Conservation (phyloP, 2,113 vertebrate species). For the Motacilla alba region DNA sequence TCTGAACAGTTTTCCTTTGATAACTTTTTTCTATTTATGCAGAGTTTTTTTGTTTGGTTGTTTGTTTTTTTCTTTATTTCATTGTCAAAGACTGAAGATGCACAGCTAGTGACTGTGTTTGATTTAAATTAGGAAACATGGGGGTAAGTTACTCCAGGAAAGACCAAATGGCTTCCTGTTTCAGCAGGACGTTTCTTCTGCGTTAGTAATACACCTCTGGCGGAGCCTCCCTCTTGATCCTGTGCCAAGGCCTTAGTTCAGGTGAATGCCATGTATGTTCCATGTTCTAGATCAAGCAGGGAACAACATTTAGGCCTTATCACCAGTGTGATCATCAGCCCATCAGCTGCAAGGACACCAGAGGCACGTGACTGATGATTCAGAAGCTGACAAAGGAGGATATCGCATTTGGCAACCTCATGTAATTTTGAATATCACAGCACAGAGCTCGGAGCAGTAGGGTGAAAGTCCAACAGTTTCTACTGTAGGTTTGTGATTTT, state of each 20-base stretch:
- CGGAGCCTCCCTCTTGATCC: not conserved
- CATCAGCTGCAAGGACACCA: not conserved
- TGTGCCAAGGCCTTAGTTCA: not conserved
- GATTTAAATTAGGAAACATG: not conserved
- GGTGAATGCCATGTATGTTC: not conserved
- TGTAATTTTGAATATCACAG: not conserved
- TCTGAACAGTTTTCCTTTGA: not conserved
- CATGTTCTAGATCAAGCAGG: not conserved
- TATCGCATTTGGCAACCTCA: not conserved
- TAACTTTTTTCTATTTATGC: not conserved
- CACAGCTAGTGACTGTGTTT: not conserved
- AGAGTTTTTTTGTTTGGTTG: not conserved
- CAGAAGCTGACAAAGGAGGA: not conserved
- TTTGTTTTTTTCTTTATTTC: not conserved
- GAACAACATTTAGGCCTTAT: not conserved
- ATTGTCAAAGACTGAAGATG: not conserved
- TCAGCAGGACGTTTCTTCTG: not conserved
- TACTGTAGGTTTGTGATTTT: not conserved
- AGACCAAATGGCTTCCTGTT: not conserved
- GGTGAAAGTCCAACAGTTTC: not conserved
- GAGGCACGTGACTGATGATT: fast-evolving
- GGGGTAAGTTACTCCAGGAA: not conserved
- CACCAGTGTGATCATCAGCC: not conserved
- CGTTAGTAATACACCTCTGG: not conserved
- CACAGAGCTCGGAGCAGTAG: not conserved